Conservation (phyloP, 2,113 vertebrate species). For the Lophochroa leadbeateri region DNA sequence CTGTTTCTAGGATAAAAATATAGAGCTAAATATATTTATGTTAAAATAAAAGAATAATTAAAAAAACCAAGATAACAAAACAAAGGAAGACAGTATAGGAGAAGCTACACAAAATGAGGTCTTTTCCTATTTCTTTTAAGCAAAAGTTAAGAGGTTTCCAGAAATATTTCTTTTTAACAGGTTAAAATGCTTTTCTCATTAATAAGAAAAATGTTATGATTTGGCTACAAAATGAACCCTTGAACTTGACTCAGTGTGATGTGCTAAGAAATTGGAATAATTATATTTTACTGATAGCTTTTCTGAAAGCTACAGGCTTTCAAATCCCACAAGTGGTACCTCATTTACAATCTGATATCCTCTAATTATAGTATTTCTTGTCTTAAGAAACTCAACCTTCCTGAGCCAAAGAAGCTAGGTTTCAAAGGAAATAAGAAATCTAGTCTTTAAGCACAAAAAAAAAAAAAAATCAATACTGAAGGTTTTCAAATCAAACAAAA, state of each 20-base stretch:
- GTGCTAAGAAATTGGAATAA: constrained; percentile 24
- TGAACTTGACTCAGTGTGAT: not conserved
- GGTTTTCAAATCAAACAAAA: not conserved
- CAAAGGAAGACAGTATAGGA: not conserved
- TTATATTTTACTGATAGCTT: not conserved
- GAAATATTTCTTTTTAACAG: not conserved
- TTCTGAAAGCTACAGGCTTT: constrained; percentile 19
- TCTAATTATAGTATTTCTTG: not conserved
- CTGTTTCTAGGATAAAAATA: not conserved
- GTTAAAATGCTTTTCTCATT: constrained; percentile 10
- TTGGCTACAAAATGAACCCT: not conserved
- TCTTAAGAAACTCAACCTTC: constrained; percentile 14
- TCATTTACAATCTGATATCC: not conserved
- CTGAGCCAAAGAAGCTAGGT: not conserved
- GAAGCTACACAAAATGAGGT: not conserved
- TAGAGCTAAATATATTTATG: not conserved
- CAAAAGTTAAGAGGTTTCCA: not conserved
- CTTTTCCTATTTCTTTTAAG: not conserved
- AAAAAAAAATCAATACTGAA: not conserved
- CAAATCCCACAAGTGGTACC: constrained; percentile 21
- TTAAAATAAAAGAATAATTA: not conserved
- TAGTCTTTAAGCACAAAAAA: not conserved
- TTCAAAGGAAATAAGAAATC: not conserved
- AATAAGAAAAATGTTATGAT: constrained; percentile 41
- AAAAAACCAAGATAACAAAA: not conserved